Percentiles rank a stretch among this genome's conserved stretches.
These are phyloP conservation scores for Andricus grossulariae DNA, from an alignment of 1,140 invertebrate genomes.

Conservation along the genomic window DNA sequence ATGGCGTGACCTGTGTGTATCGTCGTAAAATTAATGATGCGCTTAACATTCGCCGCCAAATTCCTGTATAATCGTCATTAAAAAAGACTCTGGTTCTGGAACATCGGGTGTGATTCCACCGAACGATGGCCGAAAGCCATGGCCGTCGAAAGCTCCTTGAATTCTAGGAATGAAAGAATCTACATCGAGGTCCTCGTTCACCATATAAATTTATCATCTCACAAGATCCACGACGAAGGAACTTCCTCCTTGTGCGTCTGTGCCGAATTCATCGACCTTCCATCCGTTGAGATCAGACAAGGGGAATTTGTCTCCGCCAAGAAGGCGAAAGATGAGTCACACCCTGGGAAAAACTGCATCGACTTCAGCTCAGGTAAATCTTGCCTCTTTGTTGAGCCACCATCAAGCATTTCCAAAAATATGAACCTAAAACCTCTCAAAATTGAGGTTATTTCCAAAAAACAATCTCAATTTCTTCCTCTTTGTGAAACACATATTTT, in stretches of 20 bases:
- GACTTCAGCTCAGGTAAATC: conserved; percentile 46
- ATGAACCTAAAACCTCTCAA: not conserved
- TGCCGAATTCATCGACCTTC: conserved; percentile 54
- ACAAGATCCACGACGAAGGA: conserved; percentile 33
- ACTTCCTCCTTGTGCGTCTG: conserved; percentile 42
- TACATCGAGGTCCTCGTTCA: conserved; percentile 58
- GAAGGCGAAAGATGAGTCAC: not conserved
- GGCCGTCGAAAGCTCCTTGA: not conserved
- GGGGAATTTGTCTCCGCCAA: conserved; percentile 20
- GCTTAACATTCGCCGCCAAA: conserved; percentile 10
- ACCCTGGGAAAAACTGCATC: not conserved
- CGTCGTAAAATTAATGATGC: conserved; percentile 4
- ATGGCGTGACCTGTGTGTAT: conserved; percentile 44
- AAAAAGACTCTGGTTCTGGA: not conserved
- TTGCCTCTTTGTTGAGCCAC: conserved; percentile 42
- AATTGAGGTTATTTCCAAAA: conserved; percentile 31
- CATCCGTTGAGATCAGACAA: conserved; percentile 49
- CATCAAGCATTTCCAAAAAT: not conserved
- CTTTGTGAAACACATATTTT: no score
- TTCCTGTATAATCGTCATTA: not conserved
- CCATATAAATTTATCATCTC: conserved; percentile 40
- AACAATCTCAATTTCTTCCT: conserved; percentile 11
- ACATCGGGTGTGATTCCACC: not conserved
- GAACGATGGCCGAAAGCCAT: not conserved
- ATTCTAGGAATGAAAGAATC: conserved; percentile 44